These are phyloP conservation scores for Lontra canadensis DNA, from an alignment of 2,113 vertebrate species.

Conservation along the genomic window DNA sequence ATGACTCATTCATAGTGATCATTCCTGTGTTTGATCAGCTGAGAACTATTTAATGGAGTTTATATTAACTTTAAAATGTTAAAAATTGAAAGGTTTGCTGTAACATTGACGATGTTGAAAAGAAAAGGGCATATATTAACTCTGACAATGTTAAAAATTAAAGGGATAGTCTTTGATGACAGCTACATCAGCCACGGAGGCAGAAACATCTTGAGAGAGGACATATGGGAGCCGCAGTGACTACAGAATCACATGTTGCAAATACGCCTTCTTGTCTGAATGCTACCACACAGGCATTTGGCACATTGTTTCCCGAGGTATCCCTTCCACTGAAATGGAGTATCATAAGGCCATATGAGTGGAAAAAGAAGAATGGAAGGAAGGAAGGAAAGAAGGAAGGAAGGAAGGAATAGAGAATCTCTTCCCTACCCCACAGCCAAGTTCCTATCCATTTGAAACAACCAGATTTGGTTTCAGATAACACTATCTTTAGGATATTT, in stretches of 20 bases:
- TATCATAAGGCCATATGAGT: neutral
- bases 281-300: neutral
- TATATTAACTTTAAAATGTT: conserved; percentile 76
- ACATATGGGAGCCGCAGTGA: neutral
- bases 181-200: neutral
- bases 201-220: neutral
- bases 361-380: neutral
- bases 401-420: neutral
- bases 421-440: neutral
- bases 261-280: neutral
- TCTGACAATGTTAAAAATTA: conserved; percentile 62
- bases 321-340: neutral
- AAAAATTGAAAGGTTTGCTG: conserved; percentile 71
- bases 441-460: conserved; percentile 2
- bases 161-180: neutral
- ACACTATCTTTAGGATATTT: conserved; percentile 38
- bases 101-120: conserved; percentile 41
- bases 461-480: conserved; percentile 27
- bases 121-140: conserved; percentile 72
- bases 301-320: neutral
- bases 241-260: neutral
- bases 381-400: neutral
- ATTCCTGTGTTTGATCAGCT: conserved; percentile 63
- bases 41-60: conserved; percentile 57
- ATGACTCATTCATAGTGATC: conserved; percentile 36